phyloP scores from a whole-genome alignment of 2,113 vertebrate species.

The Willisornis vidua region DNA sequence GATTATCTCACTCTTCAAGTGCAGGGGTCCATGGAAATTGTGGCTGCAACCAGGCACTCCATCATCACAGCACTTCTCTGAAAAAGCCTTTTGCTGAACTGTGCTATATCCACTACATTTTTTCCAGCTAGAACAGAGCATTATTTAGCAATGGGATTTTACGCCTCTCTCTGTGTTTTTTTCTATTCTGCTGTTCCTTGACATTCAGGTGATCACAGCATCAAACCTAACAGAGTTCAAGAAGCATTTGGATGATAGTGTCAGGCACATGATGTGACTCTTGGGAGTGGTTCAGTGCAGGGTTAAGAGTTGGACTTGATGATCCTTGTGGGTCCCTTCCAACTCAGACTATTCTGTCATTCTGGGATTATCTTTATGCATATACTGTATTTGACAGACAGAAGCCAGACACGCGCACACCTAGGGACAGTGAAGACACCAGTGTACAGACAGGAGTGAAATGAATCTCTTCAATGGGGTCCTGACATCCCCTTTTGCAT shows the following conservation, averaged over 20 bases:
- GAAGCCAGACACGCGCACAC: background rate
- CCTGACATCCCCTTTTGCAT: background rate
- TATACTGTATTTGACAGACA: background rate
- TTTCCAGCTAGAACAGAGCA: background rate
- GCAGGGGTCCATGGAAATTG: background rate
- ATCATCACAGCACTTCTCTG: background rate
- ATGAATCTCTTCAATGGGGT: background rate
- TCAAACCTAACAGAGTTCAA: background rate
- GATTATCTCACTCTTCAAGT: background rate
- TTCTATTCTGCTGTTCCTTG: background rate
- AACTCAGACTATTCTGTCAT: background rate
- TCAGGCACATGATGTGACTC: background rate
- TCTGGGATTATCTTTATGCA: background rate
- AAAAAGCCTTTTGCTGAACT: background rate
- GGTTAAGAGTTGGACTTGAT: background rate
- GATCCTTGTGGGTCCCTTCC: background rate
- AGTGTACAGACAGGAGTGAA: background rate
- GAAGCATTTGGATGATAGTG: background rate
- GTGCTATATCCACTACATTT: background rate
- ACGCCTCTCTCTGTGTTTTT: background rate
- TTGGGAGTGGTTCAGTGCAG: background rate
- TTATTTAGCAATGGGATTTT: background rate
- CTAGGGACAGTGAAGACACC: background rate
- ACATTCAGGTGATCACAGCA: background rate
- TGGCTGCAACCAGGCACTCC: accelerated